Evolutionary conservation across 2,888 invertebrate genomes (phyloP), one percentile per base, ranked within the genome.

Genomic region (Cataglyphis rosenhaueri): DNA sequence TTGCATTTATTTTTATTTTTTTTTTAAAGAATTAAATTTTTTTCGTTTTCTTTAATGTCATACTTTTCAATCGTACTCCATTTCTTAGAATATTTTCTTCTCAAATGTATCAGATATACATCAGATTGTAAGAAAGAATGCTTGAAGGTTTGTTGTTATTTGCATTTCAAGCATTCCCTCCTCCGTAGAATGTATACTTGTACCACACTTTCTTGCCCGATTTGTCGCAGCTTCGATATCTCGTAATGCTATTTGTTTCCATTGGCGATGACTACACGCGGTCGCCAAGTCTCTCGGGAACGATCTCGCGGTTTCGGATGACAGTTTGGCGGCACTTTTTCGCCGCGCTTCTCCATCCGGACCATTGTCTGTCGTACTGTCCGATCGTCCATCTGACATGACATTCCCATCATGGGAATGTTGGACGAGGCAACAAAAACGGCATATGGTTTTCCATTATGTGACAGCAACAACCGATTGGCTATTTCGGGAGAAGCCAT

Each of bases 241-340:
- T 89, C 86, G 73, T 81, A 66, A 66, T 64, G 61, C 35, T 65
- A 70, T 82, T 83, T 70, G 76, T 81, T 85, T 59, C 68, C 79
- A 64, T 61, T 65, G 55, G 55, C 21, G 35, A 35, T 1, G 38
- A 32, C 55, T 32, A 48, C 25, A 48, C 25, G 29, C 8, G 71
- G 25, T 10, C 29, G 62, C 12, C n/a, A 61, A 73, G 29, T 83
- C 84, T 83, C 82, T 29, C 12, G 87, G 76, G 89, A 83, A 32
- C 59, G 86, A 87, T 75, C 83, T 74, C 76, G 65, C 79, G 79
- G 70, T 86, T 87, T 83, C 74, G 66, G 74, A 57, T 65, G 82
- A 83, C 87, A 71, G 84, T 86, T 75, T 74, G 83, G 83, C 84
- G 71, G 48, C 52, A 81, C 55, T 86, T 89, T 89, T 87, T 88